phyloP scores from a whole-genome alignment of 2,888 invertebrate genomes.

The Melanchra persicariae region DNA sequence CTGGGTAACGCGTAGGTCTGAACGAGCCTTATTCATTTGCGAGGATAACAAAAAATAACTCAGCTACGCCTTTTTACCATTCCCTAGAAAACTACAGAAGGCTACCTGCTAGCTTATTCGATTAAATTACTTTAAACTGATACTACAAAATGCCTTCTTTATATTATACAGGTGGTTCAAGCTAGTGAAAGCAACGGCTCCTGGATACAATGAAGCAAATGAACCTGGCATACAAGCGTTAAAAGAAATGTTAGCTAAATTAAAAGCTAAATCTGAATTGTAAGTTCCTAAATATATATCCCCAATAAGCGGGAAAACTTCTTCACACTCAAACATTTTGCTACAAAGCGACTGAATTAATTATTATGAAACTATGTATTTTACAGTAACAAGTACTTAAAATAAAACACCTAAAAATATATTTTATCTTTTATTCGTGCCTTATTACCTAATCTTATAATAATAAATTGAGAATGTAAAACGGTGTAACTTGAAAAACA shows the following conservation, averaged over 20 bases:
- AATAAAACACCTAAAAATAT: conserved; percentile 45
- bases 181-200: conserved; percentile 73
- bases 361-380: conserved; percentile 4
- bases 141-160: background rate
- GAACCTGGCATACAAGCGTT: conserved; percentile 81
- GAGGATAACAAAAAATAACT: too few relatives aligned
- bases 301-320: background rate
- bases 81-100: background rate
- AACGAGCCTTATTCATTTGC: too few relatives aligned
- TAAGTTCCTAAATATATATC: conserved; percentile 34
- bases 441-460: conserved; percentile 75
- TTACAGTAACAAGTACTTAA: background rate
- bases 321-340: conserved; percentile 5
- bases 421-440: conserved; percentile 78
- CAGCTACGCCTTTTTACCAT: too few relatives aligned
- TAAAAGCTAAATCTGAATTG: conserved; percentile 73
- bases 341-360: conserved; percentile 19
- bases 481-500: conserved; percentile 70
- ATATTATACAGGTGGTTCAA: conserved; percentile 75
- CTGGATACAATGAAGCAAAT: conserved; percentile 81
- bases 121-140: background rate
- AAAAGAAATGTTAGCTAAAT: conserved; percentile 71
- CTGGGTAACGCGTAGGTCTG: too few relatives aligned
- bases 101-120: too few relatives aligned
- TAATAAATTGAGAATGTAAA: conserved; percentile 69